phyloP scores from a whole-genome alignment of 1,140 invertebrate species.

The Hydropsyche tenuis region DNA sequence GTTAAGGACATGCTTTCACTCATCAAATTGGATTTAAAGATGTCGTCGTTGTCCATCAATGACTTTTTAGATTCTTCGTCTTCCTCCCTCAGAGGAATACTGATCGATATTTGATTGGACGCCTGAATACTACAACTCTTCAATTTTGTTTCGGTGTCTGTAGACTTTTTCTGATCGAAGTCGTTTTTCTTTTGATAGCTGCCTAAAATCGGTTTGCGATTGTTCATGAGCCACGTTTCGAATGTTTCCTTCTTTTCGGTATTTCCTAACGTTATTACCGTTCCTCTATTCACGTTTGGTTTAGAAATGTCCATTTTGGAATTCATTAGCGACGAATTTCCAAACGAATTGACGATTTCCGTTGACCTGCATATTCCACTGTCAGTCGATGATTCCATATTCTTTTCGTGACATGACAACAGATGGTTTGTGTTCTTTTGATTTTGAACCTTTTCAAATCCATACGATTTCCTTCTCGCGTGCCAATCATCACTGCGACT shows the following conservation, averaged over 20 bases:
- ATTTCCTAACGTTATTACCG: constrained; percentile 31
- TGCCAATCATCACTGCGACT: constrained; percentile 69
- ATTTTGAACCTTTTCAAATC: constrained; percentile 71
- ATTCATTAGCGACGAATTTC: constrained; percentile 20
- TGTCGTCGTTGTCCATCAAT: background rate
- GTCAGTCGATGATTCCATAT: constrained; percentile 73
- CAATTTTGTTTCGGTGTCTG: background rate
- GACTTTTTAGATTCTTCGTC: background rate
- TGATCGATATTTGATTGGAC: constrained; percentile 31
- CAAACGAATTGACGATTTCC: constrained; percentile 65
- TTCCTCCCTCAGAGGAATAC: constrained; percentile 14
- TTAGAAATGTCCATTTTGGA: background rate
- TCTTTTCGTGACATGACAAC: constrained; percentile 59
- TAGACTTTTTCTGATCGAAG: constrained; percentile 45
- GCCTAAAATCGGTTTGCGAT: constrained; percentile 52
- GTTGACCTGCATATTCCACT: constrained; percentile 74
- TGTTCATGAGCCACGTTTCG: constrained; percentile 58
- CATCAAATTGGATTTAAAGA: constrained; percentile 11
- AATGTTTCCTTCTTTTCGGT: constrained; percentile 53
- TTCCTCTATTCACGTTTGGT: constrained; percentile 13
- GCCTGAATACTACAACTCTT: background rate
- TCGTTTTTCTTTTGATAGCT: constrained; percentile 50
- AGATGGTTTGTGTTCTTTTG: constrained; percentile 55
- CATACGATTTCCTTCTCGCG: constrained; percentile 73
- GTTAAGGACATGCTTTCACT: background rate